Conservation (phyloP, 2,888 invertebrate species). For the Diarsia rubi region DNA sequence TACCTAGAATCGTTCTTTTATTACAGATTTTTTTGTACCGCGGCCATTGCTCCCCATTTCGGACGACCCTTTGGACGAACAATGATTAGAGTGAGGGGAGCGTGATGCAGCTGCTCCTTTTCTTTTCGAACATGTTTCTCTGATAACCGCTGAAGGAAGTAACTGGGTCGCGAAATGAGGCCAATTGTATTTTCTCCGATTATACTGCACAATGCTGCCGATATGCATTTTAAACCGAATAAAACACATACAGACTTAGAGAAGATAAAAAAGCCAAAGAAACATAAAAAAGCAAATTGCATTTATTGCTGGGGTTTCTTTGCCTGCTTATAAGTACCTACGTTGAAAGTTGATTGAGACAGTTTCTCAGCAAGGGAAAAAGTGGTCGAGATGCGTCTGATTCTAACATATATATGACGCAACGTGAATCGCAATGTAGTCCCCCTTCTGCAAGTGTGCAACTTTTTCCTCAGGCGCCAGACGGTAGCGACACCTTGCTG, state of each 20-base stretch:
- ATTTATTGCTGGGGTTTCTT: constrained; percentile 47
- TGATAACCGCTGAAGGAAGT: constrained; percentile 75
- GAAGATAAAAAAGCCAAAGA: constrained; percentile 36
- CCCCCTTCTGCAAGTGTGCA: constrained; percentile 74
- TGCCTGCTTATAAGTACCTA: constrained; percentile 56
- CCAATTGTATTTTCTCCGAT: constrained; percentile 66
- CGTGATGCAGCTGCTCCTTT: constrained; percentile 89
- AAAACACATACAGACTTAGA: neutral
- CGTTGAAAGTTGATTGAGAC: constrained; percentile 75
- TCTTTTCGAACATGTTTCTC: constrained; percentile 80
- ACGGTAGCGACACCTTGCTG: constrained; percentile 67
- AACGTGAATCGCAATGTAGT: constrained; percentile 85
- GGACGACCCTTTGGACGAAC: constrained; percentile 88
- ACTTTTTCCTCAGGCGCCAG: constrained; percentile 85
- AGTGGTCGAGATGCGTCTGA: constrained; percentile 75
- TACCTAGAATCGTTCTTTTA: constrained; percentile 86
- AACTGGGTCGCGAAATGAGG: constrained; percentile 79
- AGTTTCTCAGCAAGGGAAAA: constrained; percentile 75
- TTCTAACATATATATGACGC: constrained; percentile 75
- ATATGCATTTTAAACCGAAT: constrained; percentile 16
- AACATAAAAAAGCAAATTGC: constrained; percentile 20
- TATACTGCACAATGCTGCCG: constrained; percentile 44
- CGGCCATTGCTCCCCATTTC: constrained; percentile 86
- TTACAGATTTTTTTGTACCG: constrained; percentile 77
- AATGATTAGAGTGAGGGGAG: constrained; percentile 87